These are phyloP conservation scores for Chelonia mydas DNA, from an alignment of 2,797 vertebrate species.

Conservation along the genomic window DNA sequence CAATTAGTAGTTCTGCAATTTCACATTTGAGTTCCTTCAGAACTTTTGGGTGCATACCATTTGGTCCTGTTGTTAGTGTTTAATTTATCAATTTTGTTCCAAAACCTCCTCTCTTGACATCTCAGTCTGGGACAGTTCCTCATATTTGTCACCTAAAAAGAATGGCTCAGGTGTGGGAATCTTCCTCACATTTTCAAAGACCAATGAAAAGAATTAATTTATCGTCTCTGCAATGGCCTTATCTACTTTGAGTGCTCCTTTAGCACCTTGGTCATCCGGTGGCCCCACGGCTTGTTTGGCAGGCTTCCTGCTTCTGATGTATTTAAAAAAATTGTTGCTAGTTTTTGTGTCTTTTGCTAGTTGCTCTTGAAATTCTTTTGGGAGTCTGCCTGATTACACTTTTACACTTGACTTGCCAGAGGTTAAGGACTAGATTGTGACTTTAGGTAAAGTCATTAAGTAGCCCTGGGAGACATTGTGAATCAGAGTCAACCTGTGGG, in stretches of 20 bases:
- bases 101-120: not conserved
- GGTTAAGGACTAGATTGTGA: not conserved
- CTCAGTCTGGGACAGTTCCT: not conserved
- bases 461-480: constrained; percentile 52
- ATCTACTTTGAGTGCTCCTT: not conserved
- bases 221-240: not conserved
- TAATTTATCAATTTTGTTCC: not conserved
- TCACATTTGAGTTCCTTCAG: not conserved
- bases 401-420: not conserved
- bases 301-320: not conserved
- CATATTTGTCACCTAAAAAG: not conserved
- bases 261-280: not conserved
- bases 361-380: not conserved
- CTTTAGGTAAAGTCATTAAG: constrained; percentile 59
- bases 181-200: not conserved
- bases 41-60: not conserved
- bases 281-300: not conserved
- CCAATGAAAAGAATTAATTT: not conserved
- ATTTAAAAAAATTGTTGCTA: not conserved
- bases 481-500: constrained; percentile 44
- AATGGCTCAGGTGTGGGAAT: not conserved
- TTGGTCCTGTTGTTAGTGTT: not conserved
- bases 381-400: not conserved
- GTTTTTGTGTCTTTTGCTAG: not conserved
- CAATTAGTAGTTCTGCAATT: not conserved